These are phyloP conservation scores for Halichoeres trimaculatus DNA, from an alignment of 2,113 vertebrate genomes.

Conservation along the genomic window DNA sequence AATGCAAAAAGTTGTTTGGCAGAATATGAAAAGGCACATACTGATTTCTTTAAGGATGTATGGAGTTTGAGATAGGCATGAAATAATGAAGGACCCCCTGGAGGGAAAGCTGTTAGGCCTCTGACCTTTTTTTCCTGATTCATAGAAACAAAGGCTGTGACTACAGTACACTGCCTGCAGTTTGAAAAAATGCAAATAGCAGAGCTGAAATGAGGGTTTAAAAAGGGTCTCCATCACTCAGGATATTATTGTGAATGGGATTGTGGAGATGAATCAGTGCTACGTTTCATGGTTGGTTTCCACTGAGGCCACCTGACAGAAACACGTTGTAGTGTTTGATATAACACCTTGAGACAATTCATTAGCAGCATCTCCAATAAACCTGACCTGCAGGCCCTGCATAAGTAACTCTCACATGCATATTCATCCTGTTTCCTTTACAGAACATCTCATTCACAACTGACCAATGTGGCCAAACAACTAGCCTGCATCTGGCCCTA, in stretches of 20 bases:
- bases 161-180: no score
- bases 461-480: slow-evolving; percentile 47
- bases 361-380: slow-evolving; percentile 41
- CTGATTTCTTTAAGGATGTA: no score
- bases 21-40: no score
- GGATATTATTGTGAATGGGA: background rate
- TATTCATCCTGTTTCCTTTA: slow-evolving; percentile 68
- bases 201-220: no score
- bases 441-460: slow-evolving; percentile 60
- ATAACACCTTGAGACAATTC: slow-evolving; percentile 69
- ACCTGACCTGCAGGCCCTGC: slow-evolving; percentile 35
- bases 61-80: no score
- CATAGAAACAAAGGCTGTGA: no score
- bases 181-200: no score
- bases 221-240: no score
- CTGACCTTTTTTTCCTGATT: no score
- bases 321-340: slow-evolving; percentile 24
- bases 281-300: background rate
- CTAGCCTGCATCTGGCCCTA: slow-evolving; percentile 75
- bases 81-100: no score
- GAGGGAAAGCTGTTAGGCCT: no score
- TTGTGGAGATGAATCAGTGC: background rate
- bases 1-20: no score
- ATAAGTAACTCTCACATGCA: slow-evolving; percentile 66
- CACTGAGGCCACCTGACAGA: slow-evolving; percentile 5